Evolutionary conservation across 1,140 invertebrate genomes (phyloP).

Genomic region (Nephila pilipes): DNA sequence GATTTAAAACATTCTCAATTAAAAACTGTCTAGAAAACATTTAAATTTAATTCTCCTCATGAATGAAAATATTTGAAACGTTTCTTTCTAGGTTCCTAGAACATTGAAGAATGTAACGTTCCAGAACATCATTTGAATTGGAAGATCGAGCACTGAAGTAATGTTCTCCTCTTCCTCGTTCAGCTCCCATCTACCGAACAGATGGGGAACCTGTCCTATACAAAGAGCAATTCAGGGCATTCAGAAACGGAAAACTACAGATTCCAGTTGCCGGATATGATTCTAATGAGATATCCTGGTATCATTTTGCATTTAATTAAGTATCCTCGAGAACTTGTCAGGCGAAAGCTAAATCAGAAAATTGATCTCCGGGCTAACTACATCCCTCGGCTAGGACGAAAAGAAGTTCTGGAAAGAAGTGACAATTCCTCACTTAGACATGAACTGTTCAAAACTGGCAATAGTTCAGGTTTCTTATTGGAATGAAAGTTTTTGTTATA

Average conservation of each 20-base stretch:
- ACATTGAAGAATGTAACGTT: neutral
- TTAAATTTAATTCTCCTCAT: no score
- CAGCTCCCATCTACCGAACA: slow-evolving; percentile 13
- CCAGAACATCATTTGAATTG: neutral
- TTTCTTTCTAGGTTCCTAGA: slow-evolving; percentile 6
- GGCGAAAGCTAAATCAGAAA: slow-evolving; percentile 48
- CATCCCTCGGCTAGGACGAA: slow-evolving; percentile 49
- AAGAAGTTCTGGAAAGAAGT: neutral
- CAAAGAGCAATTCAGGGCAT: neutral
- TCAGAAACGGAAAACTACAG: neutral
- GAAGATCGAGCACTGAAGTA: neutral
- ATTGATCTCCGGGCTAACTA: slow-evolving; percentile 50
- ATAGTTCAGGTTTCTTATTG: neutral
- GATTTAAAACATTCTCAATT: no score
- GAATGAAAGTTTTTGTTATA: neutral
- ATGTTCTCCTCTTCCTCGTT: neutral
- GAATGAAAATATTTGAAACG: no score
- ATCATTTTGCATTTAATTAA: slow-evolving; percentile 45
- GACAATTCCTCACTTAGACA: neutral
- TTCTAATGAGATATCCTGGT: slow-evolving; percentile 25
- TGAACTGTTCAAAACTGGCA: neutral
- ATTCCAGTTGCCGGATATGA: neutral
- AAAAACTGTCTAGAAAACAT: no score
- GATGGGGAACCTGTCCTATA: neutral
- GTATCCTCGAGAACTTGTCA: neutral